Percentiles rank a stretch among this genome's conserved stretches.
Conservation (phyloP, 92 coral and sea anemone genomes). For the Isaurus tuberculatus region DNA sequence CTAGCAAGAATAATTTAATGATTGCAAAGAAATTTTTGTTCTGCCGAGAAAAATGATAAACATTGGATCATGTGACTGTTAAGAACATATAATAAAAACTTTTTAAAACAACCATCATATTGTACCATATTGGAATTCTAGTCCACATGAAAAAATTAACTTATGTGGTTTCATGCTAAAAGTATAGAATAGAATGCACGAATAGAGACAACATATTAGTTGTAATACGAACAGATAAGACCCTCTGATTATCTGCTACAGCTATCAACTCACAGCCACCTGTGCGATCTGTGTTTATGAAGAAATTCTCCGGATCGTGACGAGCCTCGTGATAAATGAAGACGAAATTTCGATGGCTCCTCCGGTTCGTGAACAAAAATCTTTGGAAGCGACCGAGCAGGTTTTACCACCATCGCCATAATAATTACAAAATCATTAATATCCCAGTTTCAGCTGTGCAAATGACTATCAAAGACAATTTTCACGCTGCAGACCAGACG, state of each 20-base stretch:
- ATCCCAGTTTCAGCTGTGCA: not conserved
- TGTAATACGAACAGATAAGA: not conserved
- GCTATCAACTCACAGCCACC: conserved; percentile 70
- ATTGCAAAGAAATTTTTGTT: too few relatives aligned
- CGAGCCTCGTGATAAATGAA: conserved; percentile 51
- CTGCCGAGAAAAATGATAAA: too few relatives aligned
- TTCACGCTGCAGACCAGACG: not conserved
- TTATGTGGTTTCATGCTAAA: too few relatives aligned
- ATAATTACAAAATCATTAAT: not conserved
- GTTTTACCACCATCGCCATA: conserved; percentile 35
- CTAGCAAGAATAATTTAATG: too few relatives aligned
- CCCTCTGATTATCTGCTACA: not conserved
- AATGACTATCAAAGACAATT: not conserved
- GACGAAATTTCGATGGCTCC: conserved; percentile 19
- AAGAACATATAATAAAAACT: too few relatives aligned
- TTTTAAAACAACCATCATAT: too few relatives aligned
- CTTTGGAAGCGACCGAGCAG: conserved; percentile 73
- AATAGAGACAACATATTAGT: not conserved
- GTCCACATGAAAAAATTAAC: too few relatives aligned
- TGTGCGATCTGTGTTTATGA: conserved; percentile 63
- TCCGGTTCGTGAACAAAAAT: conserved; percentile 53
- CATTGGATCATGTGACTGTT: too few relatives aligned
- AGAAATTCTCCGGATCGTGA: conserved; percentile 45
- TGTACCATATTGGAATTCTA: too few relatives aligned
- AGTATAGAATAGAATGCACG: not conserved